A percentile compares a stretch with the other conserved stretches of the same genome.
phyloP scores from a whole-genome alignment of 2,888 invertebrate genomes.

The Sphecodes monilicornis region DNA sequence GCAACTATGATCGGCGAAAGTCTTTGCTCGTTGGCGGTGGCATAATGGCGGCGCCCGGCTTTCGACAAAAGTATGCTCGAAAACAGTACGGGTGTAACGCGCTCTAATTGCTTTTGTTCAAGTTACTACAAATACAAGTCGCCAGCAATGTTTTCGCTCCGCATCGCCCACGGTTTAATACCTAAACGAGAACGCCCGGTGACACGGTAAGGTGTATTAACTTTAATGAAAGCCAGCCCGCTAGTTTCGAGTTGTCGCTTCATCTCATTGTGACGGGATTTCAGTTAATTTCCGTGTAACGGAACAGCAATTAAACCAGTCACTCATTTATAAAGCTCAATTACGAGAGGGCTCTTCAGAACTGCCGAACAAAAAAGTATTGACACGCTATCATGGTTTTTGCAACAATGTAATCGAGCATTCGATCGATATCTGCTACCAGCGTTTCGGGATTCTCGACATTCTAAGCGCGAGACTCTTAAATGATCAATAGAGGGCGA shows the following conservation, averaged over 20 bases:
- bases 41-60: not conserved
- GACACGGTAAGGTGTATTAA: constrained; percentile 20
- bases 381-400: not conserved
- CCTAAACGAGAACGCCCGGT: not conserved
- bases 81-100: not conserved
- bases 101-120: not conserved
- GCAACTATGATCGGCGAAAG: constrained; percentile 45
- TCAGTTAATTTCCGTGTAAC: constrained; percentile 28
- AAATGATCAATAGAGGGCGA: not conserved
- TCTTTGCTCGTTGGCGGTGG: constrained; percentile 22
- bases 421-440: not conserved
- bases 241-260: constrained; percentile 30
- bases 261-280: constrained; percentile 17
- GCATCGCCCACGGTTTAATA: constrained; percentile 9
- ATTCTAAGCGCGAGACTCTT: not conserved
- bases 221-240: constrained; percentile 9
- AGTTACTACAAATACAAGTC: not conserved
- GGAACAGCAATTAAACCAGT: constrained; percentile 13
- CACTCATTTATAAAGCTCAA: constrained; percentile 12
- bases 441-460: not conserved
- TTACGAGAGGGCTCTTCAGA: not conserved
- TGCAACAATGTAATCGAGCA: not conserved
- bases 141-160: not conserved
- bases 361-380: not conserved
- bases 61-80: not conserved